Conservation (phyloP, 2,888 invertebrate genomes). For the Vanessa cardui region DNA sequence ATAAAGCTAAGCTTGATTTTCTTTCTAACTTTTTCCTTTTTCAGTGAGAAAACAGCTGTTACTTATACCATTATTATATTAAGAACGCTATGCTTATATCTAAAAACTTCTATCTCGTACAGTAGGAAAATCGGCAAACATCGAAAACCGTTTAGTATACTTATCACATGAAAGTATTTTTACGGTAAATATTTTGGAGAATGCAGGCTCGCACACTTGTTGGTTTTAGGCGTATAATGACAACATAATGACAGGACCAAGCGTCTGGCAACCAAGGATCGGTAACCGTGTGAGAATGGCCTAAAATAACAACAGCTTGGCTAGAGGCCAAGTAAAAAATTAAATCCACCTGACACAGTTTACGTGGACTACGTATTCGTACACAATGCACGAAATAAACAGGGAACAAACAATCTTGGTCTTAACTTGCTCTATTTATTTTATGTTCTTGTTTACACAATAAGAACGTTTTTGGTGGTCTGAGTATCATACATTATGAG, state of each 20-base stretch:
- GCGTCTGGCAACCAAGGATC: slow-evolving; percentile 22
- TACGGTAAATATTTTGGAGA: slow-evolving; percentile 1
- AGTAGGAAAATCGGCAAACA: not conserved
- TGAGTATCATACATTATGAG: slow-evolving; percentile 1
- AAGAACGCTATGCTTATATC: too few relatives aligned
- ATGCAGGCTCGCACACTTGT: slow-evolving; percentile 30
- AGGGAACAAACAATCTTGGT: slow-evolving; percentile 47
- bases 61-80: too few relatives aligned
- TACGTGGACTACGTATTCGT: slow-evolving; percentile 43
- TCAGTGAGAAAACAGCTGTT: too few relatives aligned
- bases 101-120: too few relatives aligned
- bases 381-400: slow-evolving; percentile 43
- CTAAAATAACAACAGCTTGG: slow-evolving; percentile 63
- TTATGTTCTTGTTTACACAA: slow-evolving; percentile 39
- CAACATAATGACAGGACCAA: slow-evolving; percentile 25
- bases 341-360: slow-evolving; percentile 56
- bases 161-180: not conserved
- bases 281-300: slow-evolving; percentile 38
- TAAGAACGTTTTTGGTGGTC: slow-evolving; percentile 20
- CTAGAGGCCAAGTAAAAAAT: slow-evolving; percentile 58
- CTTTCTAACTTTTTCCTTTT: too few relatives aligned
- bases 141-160: not conserved
- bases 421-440: slow-evolving; percentile 37
- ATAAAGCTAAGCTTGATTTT: too few relatives aligned
- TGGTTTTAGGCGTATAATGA: slow-evolving; percentile 24